A percentile compares a stretch with the other conserved stretches of the same genome.
Conservation (phyloP, 2,888 invertebrate species). For the Patella depressa region DNA sequence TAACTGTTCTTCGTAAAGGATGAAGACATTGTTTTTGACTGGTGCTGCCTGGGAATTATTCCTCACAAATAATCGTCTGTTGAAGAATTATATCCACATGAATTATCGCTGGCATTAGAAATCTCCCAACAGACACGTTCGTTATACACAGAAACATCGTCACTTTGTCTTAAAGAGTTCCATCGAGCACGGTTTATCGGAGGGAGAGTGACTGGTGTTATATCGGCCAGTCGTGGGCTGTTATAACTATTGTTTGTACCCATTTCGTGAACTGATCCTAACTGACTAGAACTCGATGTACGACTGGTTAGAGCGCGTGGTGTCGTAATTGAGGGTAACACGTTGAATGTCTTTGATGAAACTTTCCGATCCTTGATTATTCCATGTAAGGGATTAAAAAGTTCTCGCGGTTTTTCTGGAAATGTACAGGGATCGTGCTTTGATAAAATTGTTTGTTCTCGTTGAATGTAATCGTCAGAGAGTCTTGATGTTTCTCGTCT, state of each 20-base stretch:
- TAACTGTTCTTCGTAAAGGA: not conserved
- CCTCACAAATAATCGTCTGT: not conserved
- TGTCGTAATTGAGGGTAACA: slow-evolving; percentile 51
- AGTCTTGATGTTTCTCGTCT: not conserved
- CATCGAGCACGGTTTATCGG: not conserved
- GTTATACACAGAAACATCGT: not conserved
- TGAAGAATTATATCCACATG: not conserved
- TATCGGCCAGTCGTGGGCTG: not conserved
- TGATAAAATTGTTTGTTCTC: not conserved
- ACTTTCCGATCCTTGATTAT: slow-evolving; percentile 33
- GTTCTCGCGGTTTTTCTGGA: slow-evolving; percentile 36
- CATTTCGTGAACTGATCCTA: not conserved
- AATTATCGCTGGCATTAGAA: not conserved
- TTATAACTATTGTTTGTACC: not conserved
- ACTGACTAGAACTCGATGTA: not conserved
- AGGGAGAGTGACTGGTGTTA: slow-evolving; percentile 1
- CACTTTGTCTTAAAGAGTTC: slow-evolving; percentile 1
- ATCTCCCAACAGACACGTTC: not conserved
- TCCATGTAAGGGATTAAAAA: slow-evolving; percentile 47
- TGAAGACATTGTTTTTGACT: not conserved
- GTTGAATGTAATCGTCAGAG: not conserved
- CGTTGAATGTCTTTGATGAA: slow-evolving; percentile 51
- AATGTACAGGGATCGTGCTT: not conserved
- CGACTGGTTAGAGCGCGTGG: slow-evolving; percentile 1
- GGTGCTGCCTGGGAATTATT: not conserved